Conservation (phyloP, 2,797 vertebrate genomes). For the Eospalax fontanierii region DNA sequence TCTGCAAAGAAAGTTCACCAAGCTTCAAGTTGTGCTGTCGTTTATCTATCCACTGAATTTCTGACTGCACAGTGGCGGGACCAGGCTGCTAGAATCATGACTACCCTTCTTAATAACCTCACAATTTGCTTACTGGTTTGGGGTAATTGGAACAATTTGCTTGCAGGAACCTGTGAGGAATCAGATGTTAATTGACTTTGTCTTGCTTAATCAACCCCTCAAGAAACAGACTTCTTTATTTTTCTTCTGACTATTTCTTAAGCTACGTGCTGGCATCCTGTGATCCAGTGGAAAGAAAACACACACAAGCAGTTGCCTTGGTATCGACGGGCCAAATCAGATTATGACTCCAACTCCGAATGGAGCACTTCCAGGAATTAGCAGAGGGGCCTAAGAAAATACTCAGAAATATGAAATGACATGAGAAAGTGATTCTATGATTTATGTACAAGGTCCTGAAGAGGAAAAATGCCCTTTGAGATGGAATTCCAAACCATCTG, state of each 20-base stretch:
- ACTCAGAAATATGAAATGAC: slow-evolving; percentile 71
- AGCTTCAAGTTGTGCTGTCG: not conserved
- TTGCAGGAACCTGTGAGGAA: slow-evolving; percentile 89
- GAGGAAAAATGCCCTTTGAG: not conserved
- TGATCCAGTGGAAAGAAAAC: slow-evolving; percentile 82
- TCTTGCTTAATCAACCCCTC: slow-evolving; percentile 88
- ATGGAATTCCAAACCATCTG: not conserved
- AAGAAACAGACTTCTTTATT: slow-evolving; percentile 78
- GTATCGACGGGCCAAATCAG: slow-evolving; percentile 63
- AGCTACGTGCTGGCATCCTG: slow-evolving; percentile 70
- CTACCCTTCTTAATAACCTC: slow-evolving; percentile 88
- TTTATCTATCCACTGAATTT: not conserved
- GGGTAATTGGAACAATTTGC: slow-evolving; percentile 90
- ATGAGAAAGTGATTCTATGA: not conserved
- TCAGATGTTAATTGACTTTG: slow-evolving; percentile 91
- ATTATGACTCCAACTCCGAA: slow-evolving; percentile 56
- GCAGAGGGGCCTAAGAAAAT: slow-evolving; percentile 72
- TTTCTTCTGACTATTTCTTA: slow-evolving; percentile 75
- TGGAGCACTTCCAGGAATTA: slow-evolving; percentile 76
- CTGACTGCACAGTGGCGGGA: slow-evolving; percentile 71
- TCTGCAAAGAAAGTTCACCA: not conserved
- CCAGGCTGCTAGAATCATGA: slow-evolving; percentile 75
- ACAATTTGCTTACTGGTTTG: slow-evolving; percentile 89
- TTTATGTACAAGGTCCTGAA: not conserved
- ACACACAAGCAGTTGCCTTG: slow-evolving; percentile 66